These are phyloP conservation scores for Atractosteus spatula DNA, from an alignment of 2,113 vertebrate genomes.

Conservation along the genomic window DNA sequence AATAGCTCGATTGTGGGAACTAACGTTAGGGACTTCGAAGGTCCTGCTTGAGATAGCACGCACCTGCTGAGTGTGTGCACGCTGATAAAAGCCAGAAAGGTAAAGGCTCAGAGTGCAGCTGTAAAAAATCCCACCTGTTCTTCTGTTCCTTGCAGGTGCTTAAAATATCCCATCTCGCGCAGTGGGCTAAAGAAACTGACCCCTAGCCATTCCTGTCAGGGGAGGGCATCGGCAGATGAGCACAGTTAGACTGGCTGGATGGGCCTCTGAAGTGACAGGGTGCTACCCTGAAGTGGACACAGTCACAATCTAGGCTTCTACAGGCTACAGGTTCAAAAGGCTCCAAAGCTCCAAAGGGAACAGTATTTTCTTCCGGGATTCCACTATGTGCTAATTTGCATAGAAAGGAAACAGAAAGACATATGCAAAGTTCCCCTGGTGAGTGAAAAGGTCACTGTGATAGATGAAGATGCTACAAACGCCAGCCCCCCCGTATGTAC, in stretches of 20 bases:
- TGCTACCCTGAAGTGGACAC: too few species aligned
- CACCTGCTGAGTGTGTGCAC: not conserved
- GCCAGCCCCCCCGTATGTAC: too few species aligned
- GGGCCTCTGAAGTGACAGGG: too few species aligned
- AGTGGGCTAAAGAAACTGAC: not conserved
- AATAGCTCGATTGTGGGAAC: too few species aligned
- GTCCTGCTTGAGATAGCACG: not conserved
- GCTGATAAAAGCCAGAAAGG: not conserved
- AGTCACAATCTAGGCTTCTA: not conserved
- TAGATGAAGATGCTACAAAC: too few species aligned
- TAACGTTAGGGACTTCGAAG: not conserved
- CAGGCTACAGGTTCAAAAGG: not conserved
- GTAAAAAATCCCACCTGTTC: not conserved
- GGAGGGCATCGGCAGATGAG: not conserved
- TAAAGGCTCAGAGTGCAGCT: not conserved
- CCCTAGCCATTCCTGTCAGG: not conserved
- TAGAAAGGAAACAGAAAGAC: conserved; percentile 44
- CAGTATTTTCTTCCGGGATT: conserved; percentile 27
- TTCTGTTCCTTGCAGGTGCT: not conserved
- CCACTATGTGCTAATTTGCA: conserved; percentile 54
- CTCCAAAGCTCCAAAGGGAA: conserved; percentile 2
- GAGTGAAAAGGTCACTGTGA: conserved; percentile 61
- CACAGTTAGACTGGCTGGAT: too few species aligned
- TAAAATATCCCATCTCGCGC: not conserved
- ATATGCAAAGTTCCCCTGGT: conserved; percentile 60